A percentile compares a stretch with the other conserved stretches of the same genome.
Conservation (phyloP, 2,888 invertebrate genomes). For the Leucoptera coffeella region DNA sequence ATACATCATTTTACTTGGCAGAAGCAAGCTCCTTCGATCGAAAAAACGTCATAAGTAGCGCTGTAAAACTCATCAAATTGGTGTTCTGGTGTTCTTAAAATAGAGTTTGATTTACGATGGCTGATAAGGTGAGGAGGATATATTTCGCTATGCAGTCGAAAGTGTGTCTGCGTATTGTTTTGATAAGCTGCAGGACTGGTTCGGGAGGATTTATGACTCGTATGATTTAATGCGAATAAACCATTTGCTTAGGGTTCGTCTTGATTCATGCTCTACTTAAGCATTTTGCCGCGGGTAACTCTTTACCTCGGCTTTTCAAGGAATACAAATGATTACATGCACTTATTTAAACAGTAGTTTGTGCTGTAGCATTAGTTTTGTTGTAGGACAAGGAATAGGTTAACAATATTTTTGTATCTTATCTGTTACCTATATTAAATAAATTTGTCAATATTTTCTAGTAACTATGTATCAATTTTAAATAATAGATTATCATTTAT, state of each 20-base stretch:
- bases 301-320: too few species aligned
- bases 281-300: too few species aligned
- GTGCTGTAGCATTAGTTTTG: too few species aligned
- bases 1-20: constrained; percentile 49
- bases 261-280: constrained; percentile 43
- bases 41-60: constrained; percentile 15
- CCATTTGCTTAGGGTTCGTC: constrained; percentile 38
- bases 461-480: too few species aligned
- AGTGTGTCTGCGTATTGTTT: constrained; percentile 54
- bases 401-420: too few species aligned
- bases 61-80: constrained; percentile 17
- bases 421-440: too few species aligned
- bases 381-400: too few species aligned
- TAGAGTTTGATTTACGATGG: constrained; percentile 17
- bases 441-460: too few species aligned
- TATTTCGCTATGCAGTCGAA: constrained; percentile 26
- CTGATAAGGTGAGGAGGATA: constrained; percentile 17
- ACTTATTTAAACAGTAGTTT: too few species aligned
- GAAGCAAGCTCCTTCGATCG: constrained; percentile 27
- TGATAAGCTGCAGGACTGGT: constrained; percentile 53
- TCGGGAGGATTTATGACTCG: constrained; percentile 45
- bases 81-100: constrained; percentile 18
- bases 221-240: constrained; percentile 54
- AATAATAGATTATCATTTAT: too few species aligned
- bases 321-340: too few species aligned